phyloP scores from a whole-genome alignment of 2,797 vertebrate genomes.

The Eulemur mongoz region DNA sequence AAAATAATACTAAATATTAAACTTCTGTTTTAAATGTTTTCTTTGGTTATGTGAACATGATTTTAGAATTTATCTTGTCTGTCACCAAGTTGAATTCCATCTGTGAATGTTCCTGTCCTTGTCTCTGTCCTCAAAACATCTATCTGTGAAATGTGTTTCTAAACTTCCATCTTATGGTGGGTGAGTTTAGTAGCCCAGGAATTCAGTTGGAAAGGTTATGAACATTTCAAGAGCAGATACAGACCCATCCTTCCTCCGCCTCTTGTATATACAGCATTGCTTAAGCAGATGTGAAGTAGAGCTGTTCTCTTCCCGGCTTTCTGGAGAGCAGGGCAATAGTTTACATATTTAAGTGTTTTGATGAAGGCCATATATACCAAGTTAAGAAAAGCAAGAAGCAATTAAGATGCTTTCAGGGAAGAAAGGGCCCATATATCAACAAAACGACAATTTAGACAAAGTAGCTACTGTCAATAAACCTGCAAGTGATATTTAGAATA shows the following conservation, averaged over 20 bases:
- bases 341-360: conserved; percentile 47
- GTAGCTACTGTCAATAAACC: conserved; percentile 33
- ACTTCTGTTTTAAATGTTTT: neutral
- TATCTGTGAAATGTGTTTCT: neutral
- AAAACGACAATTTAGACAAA: conserved; percentile 51
- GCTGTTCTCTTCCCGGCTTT: neutral
- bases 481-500: conserved; percentile 18
- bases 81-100: neutral
- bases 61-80: neutral
- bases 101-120: neutral
- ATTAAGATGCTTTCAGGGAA: conserved; percentile 42
- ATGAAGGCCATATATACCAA: neutral
- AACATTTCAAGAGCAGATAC: neutral
- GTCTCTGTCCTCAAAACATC: neutral
- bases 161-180: neutral
- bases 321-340: neutral
- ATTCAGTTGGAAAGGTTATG: neutral
- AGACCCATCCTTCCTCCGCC: neutral
- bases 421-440: neutral
- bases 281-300: neutral
- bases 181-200: neutral
- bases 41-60: neutral
- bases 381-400: conserved; percentile 55
- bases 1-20: conserved; percentile 1
- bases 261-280: neutral